Evolutionary conservation across 2,888 invertebrate species (phyloP), one percentile per base, ranked within the genome.

Genomic region (Meghimatium bilineatum): DNA sequence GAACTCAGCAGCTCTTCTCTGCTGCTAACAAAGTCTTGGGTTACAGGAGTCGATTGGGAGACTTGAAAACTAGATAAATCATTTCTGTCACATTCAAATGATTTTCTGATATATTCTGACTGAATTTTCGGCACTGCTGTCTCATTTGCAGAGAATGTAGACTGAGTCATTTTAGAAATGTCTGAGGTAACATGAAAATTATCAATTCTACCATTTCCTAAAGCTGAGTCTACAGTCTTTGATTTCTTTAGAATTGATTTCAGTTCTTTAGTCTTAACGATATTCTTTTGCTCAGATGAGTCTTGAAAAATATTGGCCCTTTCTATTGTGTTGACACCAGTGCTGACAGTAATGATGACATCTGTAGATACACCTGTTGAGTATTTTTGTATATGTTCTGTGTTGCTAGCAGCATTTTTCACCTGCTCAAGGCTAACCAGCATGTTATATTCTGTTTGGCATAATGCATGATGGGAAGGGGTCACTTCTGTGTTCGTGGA

Each of bases 391-490:
- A 84, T 80, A 79, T 83, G 87, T 1, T 88, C 87, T 49, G 92
- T 92, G 86, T 91, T 91, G 77, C 87, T 88, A 10, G 88, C 89
- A 12, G 86, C 83, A 78, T 88, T 88, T 72, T 88, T 89, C 10
- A 91, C 49, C 72, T 87, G 89, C 32, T 90, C 89, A 69, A 87
- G 87, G 14, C 87, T 87, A 44, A 88, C 84, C 88, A 92, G 91
- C 49, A 91, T 88, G 79, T 88, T 88, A 20, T 86, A 32, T 44
- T 92, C 92, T 29, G 92, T 92, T 80, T 91, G 92, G 72, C 88
- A 87, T 63, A 83, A 80, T 29, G 86, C 85, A 75, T 86, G 72
- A 12, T 78, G 66, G n/a, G 66, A 56, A 17, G 26, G 26, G 3
- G 60, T 26, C 6, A 23, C 2, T 38, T 69, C 89, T 8, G 93